Conservation (phyloP, 2,888 invertebrate species). For the Ferrisia virgata region DNA sequence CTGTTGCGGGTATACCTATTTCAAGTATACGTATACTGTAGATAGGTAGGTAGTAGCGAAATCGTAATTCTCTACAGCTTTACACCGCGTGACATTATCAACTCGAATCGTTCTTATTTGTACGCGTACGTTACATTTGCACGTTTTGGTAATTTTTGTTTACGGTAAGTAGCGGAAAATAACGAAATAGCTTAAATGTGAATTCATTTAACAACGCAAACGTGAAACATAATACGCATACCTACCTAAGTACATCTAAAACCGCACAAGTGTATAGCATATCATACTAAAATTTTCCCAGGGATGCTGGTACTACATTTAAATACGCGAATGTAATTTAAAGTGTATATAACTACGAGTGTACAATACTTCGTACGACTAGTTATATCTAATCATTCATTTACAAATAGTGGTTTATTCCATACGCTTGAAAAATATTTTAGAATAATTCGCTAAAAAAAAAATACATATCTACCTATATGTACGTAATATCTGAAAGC, state of each 20-base stretch:
- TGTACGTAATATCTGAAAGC: not conserved
- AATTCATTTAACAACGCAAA: not conserved
- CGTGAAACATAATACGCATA: not conserved
- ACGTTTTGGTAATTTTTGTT: not conserved
- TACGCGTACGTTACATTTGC: not conserved
- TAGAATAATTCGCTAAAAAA: too few relatives aligned
- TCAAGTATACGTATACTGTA: not conserved
- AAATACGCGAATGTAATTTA: too few relatives aligned
- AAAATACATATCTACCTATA: too few relatives aligned
- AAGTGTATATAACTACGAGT: too few relatives aligned
- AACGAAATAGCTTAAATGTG: not conserved
- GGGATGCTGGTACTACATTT: too few relatives aligned
- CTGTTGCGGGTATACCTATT: not conserved
- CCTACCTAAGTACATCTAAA: too few relatives aligned
- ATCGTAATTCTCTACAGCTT: not conserved
- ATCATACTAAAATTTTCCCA: too few relatives aligned
- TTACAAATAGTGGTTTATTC: too few relatives aligned
- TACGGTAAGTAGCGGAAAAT: not conserved
- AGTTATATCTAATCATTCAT: too few relatives aligned
- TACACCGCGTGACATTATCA: not conserved
- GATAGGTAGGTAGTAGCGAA: too few relatives aligned
- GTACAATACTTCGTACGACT: too few relatives aligned
- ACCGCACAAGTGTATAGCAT: not conserved
- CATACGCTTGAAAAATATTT: too few relatives aligned
- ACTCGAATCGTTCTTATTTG: not conserved